These are phyloP conservation scores for Poeciliopsis paucimaculata DNA, from an alignment of 2,797 vertebrate genomes.

Conservation along the genomic window DNA sequence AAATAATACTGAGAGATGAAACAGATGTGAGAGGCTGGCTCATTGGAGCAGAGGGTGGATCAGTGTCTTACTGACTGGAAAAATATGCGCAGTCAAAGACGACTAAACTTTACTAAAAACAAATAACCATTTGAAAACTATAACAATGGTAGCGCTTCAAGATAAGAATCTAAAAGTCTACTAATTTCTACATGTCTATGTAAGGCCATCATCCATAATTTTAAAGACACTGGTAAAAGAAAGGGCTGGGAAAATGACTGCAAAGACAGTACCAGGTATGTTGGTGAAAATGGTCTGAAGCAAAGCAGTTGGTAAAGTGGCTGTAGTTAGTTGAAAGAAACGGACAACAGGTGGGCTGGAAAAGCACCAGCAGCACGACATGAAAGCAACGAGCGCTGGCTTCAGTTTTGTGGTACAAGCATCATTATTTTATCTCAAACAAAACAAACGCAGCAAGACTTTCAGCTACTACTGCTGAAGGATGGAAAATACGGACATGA, in stretches of 20 bases:
- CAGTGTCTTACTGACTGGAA: not conserved
- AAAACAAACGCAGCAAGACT: not conserved
- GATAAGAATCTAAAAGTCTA: not conserved
- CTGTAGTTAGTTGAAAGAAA: not conserved
- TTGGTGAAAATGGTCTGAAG: not conserved
- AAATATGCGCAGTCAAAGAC: not conserved
- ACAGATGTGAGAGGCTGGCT: constrained; percentile 13
- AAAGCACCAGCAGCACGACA: not conserved
- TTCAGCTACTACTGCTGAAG: not conserved
- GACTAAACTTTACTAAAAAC: not conserved
- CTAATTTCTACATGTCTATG: not conserved
- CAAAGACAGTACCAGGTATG: not conserved
- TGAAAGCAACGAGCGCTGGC: not conserved
- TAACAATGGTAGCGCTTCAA: not conserved
- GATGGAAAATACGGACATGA: not conserved
- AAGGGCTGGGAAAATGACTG: not conserved
- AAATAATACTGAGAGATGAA: constrained; percentile 9
- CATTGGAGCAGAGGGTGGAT: not conserved
- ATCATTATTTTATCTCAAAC: constrained; percentile 16
- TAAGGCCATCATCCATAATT: not conserved
- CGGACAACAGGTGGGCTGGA: not conserved
- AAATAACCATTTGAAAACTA: not conserved
- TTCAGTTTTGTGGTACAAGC: not conserved
- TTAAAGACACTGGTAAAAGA: constrained; percentile 5
- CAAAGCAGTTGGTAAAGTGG: not conserved